Base-by-base conservation (phyloP, 2,113 vertebrate species). In the Hystrix brachyura region DNA sequence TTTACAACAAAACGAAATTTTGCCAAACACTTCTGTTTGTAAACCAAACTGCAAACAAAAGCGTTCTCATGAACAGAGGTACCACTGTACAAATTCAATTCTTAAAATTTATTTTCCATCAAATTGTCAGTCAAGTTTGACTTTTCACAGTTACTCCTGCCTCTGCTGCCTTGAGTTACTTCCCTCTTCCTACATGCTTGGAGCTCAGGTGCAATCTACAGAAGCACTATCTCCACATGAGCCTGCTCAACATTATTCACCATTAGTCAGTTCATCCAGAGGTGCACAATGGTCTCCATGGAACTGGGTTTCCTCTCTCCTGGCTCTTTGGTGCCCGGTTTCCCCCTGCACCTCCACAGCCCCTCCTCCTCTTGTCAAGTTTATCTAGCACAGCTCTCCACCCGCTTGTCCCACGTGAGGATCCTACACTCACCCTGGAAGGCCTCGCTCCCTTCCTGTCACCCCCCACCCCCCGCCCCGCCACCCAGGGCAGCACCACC, bases 61-160 rank as follows among this genome's bases (percentile, higher is more conserved):
- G 38, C 38, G 38, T 38, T 38, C 38, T 38, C 38, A 38, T 38
- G 38, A 38, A 38, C 38, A 38, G 38, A 38, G 38, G 38, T 38
- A 38, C 38, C 38, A 38, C 38, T 38, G 38, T 38, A 91, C 23
- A 67, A n/a, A 38, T 29, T 79, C 38, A 81, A 25, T 79, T 15
- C 57, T 76, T 93, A 93, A 88, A 72, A 71, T 81, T 8, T 32
- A 64, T 64, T 82, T 93, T 89, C 38, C 43, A 79, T 91, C 80
- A 48, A 53, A 59, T 1, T 85, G 13, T 76, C 48, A 55, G 13
- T 62, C 57, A 74, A 9, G 19, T 27, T 34, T 84, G 82, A 76
- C 46, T 48, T 69, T 74, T 90, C 53, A 81, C 55, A 19, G 91
- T 82, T 64, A 65, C 27, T 57, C 60, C 48, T 78, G n/a, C 78